These are phyloP conservation scores for Grammomys surdaster DNA, from an alignment of 2,113 vertebrate genomes.

Conservation along the genomic window DNA sequence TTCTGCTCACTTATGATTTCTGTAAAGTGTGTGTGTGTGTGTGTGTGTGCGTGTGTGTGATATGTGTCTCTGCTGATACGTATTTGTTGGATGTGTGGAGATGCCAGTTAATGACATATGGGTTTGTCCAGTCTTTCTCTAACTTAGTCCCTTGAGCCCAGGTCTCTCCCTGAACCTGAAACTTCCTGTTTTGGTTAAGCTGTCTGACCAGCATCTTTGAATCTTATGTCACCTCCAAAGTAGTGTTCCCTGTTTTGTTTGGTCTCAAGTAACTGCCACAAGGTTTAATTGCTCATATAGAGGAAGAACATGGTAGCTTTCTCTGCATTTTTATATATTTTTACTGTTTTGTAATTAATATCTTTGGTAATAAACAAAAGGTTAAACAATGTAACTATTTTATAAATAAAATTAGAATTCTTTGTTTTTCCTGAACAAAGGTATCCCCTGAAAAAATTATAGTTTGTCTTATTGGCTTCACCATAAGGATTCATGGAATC, in stretches of 20 bases:
- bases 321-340: not conserved
- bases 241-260: not conserved
- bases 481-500: no score
- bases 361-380: no score
- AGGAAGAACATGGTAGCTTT: not conserved
- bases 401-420: no score
- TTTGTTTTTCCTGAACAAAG: no score
- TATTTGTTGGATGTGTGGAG: not conserved
- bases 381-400: no score
- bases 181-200: not conserved
- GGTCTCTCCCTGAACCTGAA: not conserved
- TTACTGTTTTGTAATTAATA: no score
- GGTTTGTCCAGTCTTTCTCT: not conserved
- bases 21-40: no score
- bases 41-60: no score
- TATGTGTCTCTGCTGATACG: not conserved
- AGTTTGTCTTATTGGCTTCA: no score
- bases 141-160: not conserved
- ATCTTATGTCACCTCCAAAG: not conserved
- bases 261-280: not conserved
- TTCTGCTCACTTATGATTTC: not conserved
- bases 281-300: not conserved
- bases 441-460: no score
- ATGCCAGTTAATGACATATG: not conserved
- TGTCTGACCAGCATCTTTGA: not conserved